A percentile compares a stretch with the other conserved stretches of the same genome.
phyloP scores from a whole-genome alignment of 2,113 vertebrate species.

The Eira barbara region DNA sequence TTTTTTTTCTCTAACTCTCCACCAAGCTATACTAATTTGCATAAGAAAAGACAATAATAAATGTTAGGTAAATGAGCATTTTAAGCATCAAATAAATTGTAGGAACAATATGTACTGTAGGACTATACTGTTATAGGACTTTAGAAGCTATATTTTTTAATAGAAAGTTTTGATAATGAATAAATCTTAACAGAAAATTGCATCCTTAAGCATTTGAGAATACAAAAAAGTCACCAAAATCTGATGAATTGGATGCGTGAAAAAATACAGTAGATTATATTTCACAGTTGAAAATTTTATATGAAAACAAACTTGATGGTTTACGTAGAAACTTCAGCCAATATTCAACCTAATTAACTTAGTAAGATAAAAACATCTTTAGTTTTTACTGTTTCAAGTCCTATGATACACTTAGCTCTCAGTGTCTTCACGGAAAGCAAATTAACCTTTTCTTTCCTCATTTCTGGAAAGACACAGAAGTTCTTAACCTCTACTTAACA shows the following conservation, averaged over 20 bases:
- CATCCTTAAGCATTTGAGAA: not conserved
- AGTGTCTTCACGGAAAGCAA: not conserved
- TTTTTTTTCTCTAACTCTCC: not conserved
- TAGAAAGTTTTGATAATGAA: not conserved
- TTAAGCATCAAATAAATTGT: not conserved
- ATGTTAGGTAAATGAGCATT: not conserved
- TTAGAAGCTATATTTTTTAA: not conserved
- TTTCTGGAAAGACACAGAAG: not conserved
- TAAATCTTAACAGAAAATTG: not conserved
- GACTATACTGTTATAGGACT: not conserved
- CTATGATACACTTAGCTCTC: not conserved
- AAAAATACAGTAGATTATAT: not conserved
- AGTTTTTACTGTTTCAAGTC: not conserved
- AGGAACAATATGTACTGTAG: not conserved
- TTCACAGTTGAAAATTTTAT: not conserved
- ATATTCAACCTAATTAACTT: not conserved
- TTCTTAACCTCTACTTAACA: not conserved
- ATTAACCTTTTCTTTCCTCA: not conserved
- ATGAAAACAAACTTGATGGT: not conserved
- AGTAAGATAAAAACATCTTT: not conserved
- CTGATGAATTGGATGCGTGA: not conserved
- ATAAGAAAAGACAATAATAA: not conserved
- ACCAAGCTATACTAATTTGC: not conserved
- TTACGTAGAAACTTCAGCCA: not conserved
- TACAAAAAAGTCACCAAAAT: conserved; percentile 19